Conservation (phyloP, 1,140 invertebrate genomes). For the Andrena cerasifolii region DNA sequence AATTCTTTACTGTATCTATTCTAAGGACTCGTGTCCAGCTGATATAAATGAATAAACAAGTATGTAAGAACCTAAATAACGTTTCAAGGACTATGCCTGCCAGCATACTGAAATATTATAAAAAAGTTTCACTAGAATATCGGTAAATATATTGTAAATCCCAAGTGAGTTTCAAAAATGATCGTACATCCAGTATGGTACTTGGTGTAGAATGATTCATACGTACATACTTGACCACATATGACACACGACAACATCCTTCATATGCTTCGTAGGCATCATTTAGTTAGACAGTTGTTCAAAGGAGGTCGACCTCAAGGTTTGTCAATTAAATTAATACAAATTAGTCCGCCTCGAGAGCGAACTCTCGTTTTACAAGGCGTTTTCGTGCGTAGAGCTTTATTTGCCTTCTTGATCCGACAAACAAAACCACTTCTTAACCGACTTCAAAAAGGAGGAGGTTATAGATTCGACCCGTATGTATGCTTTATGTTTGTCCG, state of each 20-base stretch:
- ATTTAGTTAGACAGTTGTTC: constrained; percentile 44
- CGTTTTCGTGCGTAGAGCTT: constrained; percentile 33
- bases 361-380: constrained; percentile 21
- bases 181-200: not conserved
- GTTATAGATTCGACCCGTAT: too few relatives aligned
- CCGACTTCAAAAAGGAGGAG: too few relatives aligned
- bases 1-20: too few relatives aligned
- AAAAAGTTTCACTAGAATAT: too few relatives aligned
- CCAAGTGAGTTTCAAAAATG: not conserved
- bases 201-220: not conserved
- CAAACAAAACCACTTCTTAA: constrained; percentile 10
- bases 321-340: constrained; percentile 61
- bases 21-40: too few relatives aligned
- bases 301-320: constrained; percentile 56
- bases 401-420: constrained; percentile 9
- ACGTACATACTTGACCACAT: not conserved
- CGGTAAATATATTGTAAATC: too few relatives aligned
- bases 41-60: too few relatives aligned
- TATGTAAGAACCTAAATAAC: too few relatives aligned
- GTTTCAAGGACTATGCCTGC: too few relatives aligned
- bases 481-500: too few relatives aligned
- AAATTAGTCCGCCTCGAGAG: constrained; percentile 23
- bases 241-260: not conserved
- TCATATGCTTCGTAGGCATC: constrained; percentile 12
- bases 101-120: too few relatives aligned